These are phyloP conservation scores for Lophotriccus pileatus DNA, from an alignment of 2,797 vertebrate genomes.

Conservation along the genomic window DNA sequence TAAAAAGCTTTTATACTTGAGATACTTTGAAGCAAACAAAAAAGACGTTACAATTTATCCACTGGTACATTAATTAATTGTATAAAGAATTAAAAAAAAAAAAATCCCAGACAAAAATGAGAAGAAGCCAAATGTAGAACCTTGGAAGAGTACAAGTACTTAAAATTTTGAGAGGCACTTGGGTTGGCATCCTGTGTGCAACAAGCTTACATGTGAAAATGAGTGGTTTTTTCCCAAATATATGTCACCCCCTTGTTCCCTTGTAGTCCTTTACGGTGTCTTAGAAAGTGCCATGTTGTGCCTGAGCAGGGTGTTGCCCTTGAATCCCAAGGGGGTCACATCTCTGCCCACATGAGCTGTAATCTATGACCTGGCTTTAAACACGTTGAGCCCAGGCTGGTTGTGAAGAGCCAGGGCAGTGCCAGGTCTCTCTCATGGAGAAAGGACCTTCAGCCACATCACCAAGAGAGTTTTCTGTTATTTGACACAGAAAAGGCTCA, in stretches of 20 bases:
- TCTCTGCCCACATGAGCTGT: background rate
- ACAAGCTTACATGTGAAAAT: background rate
- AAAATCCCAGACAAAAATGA: background rate
- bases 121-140: background rate
- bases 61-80: background rate
- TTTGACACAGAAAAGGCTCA: background rate
- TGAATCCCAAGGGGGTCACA: background rate
- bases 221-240: background rate
- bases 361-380: background rate
- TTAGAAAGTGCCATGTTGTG: background rate
- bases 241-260: background rate
- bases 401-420: background rate
- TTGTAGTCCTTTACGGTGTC: background rate
- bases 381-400: background rate
- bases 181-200: background rate
- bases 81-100: background rate
- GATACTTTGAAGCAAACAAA: background rate
- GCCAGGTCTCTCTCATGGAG: accelerated
- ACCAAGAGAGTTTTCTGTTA: background rate
- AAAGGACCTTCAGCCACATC: background rate
- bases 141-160: background rate
- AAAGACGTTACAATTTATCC: background rate
- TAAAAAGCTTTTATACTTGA: background rate
- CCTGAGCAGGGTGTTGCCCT: background rate
- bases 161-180: background rate